These are phyloP conservation scores for Rhimphoctona megacephalus DNA, from an alignment of 2,888 invertebrate species.

Conservation along the genomic window DNA sequence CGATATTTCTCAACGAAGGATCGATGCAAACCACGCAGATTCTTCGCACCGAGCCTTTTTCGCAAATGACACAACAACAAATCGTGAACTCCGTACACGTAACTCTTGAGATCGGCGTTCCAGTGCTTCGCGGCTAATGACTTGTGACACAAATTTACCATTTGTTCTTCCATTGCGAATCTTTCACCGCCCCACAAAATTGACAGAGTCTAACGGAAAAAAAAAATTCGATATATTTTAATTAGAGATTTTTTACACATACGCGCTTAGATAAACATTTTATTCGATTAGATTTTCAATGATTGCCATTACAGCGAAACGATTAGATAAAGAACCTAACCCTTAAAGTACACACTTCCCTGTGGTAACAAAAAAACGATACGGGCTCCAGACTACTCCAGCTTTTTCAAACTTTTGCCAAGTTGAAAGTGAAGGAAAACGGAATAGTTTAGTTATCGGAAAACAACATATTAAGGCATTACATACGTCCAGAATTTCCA, in stretches of 20 bases:
- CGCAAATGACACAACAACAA: conserved; percentile 88
- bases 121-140: conserved; percentile 89
- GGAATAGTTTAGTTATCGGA: no score
- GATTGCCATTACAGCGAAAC: neutral
- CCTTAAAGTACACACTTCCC: no score
- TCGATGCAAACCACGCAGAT: conserved; percentile 86
- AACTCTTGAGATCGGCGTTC: conserved; percentile 87
- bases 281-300: neutral
- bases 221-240: neutral
- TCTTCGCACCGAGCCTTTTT: conserved; percentile 83
- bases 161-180: conserved; percentile 86
- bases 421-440: no score
- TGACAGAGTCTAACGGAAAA: conserved; percentile 83
- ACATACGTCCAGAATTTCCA: no score
- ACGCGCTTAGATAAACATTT: no score
- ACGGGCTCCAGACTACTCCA: no score
- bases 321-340: no score
- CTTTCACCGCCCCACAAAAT: conserved; percentile 85
- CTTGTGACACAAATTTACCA: conserved; percentile 88
- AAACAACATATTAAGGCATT: no score
- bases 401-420: no score
- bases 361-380: no score
- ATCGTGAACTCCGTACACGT: conserved; percentile 91
- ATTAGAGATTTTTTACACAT: no score
- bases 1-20: conserved; percentile 88